phyloP scores from a whole-genome alignment of 2,797 vertebrate species.

The Peromyscus eremicus region DNA sequence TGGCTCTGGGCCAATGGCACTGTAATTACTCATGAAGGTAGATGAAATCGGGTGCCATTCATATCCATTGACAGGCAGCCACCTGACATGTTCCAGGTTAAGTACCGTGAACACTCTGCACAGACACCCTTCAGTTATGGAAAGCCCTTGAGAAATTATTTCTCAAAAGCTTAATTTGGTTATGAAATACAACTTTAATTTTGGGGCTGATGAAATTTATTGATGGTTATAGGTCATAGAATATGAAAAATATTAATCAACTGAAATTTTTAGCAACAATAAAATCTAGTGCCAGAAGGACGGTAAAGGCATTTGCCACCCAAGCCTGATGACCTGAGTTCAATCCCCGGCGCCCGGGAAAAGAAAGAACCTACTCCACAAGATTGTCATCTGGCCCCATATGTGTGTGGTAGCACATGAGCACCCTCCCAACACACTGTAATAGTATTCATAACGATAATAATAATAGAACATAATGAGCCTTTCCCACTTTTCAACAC shows the following conservation, averaged over 20 bases:
- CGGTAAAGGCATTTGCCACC: not conserved
- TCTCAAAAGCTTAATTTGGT: constrained; percentile 34
- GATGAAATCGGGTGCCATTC: not conserved
- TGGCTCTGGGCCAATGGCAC: not conserved
- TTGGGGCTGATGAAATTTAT: not conserved
- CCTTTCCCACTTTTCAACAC: not conserved
- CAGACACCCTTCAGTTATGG: not conserved
- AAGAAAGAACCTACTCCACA: not conserved
- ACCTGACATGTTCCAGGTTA: no score
- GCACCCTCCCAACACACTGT: not conserved
- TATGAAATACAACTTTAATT: constrained; percentile 38
- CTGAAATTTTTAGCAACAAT: constrained; percentile 3
- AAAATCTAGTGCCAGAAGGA: not conserved
- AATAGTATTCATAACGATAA: not conserved
- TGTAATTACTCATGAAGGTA: not conserved
- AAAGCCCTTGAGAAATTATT: constrained; percentile 10
- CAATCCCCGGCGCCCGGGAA: not conserved
- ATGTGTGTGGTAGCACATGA: not conserved
- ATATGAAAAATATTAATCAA: constrained; percentile 10
- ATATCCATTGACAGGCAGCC: not conserved
- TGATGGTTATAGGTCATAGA: not conserved
- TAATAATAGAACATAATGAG: not conserved
- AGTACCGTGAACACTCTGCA: not conserved
- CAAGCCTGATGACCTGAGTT: not conserved
- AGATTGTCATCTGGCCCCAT: not conserved